These are phyloP conservation scores for Crotophaga sulcirostris DNA, from an alignment of 2,113 vertebrate genomes.

Conservation along the genomic window DNA sequence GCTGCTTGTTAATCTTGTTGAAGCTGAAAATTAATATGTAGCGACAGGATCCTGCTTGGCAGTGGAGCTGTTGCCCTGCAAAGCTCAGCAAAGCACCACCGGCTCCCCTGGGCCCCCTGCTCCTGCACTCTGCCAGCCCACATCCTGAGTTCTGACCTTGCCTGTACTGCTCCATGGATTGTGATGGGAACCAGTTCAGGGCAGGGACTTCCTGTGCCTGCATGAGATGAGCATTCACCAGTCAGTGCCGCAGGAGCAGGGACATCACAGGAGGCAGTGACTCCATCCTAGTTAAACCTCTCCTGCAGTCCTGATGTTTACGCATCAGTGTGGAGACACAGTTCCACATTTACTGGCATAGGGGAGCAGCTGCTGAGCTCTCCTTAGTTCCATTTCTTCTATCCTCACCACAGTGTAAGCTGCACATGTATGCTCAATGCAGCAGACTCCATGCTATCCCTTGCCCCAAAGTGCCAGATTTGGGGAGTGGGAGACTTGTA, in stretches of 20 bases:
- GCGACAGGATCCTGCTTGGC: background rate
- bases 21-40: background rate
- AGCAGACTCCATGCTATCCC: background rate
- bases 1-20: background rate
- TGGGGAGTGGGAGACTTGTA: background rate
- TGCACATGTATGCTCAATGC: background rate
- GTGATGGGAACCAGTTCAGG: background rate
- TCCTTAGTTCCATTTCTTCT: background rate
- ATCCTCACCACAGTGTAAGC: accelerated
- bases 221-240: background rate
- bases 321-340: accelerated
- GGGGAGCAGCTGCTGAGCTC: background rate
- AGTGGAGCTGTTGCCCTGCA: background rate
- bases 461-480: background rate
- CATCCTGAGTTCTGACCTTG: background rate
- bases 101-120: background rate
- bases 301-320: background rate
- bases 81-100: background rate
- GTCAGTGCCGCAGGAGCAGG: background rate
- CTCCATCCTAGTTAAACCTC: background rate
- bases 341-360: background rate
- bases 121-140: accelerated
- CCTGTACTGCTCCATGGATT: accelerated
- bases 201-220: background rate
- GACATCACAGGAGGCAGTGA: too few relatives aligned